Percentiles rank a stretch among this genome's conserved stretches.
phyloP scores from a whole-genome alignment of 2,113 vertebrate genomes.

The Rousettus leschenaultii region DNA sequence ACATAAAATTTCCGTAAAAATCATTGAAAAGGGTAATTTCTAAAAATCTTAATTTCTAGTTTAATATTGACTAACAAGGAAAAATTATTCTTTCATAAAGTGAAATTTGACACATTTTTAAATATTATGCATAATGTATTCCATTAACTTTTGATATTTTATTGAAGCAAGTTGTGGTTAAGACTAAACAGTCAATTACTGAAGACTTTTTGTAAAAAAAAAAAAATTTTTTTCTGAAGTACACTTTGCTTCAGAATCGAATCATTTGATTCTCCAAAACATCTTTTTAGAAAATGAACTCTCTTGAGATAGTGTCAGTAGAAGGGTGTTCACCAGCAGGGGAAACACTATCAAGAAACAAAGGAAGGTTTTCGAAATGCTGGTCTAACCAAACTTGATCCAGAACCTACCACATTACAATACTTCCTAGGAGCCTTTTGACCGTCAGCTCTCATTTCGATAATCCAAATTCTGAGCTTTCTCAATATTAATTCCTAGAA shows the following conservation, averaged over 20 bases:
- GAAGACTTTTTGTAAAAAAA: background rate
- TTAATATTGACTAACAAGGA: background rate
- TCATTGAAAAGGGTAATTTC: background rate
- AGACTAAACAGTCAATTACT: background rate
- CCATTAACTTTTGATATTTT: background rate
- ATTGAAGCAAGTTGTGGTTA: background rate
- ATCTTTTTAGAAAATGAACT: background rate
- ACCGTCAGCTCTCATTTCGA: background rate
- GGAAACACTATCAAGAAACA: background rate
- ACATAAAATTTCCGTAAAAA: conserved; percentile 9
- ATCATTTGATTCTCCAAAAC: background rate
- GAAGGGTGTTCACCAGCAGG: background rate
- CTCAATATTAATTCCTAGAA: background rate
- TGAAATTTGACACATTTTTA: background rate
- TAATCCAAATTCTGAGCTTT: background rate
- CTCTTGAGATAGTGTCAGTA: background rate
- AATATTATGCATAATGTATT: background rate
- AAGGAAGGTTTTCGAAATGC: background rate
- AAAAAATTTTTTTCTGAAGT: background rate
- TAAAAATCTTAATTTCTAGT: background rate
- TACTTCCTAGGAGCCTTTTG: background rate
- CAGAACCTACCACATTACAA: background rate
- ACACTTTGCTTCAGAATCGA: conserved; percentile 15
- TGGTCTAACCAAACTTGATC: background rate
- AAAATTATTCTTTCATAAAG: too few species aligned